Conservation (phyloP, 1,140 invertebrate genomes). For the Eriocheir sinensis region DNA sequence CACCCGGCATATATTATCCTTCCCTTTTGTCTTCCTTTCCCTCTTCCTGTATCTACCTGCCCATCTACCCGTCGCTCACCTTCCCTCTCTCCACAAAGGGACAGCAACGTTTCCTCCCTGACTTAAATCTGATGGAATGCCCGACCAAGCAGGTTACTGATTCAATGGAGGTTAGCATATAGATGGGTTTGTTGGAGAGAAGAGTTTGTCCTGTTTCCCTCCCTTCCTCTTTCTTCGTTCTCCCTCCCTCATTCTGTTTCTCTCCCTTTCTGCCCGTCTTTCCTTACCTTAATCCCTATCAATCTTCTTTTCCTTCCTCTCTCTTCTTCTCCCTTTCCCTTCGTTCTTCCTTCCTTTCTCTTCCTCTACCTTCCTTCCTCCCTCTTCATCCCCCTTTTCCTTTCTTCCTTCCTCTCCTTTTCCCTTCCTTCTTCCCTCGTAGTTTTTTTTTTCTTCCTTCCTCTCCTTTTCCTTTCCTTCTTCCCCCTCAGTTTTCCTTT, state of each 20-base stretch:
- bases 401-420: too few species aligned
- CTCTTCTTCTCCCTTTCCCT: neutral
- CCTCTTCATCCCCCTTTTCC: too few species aligned
- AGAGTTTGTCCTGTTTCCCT: neutral
- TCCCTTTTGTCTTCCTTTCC: neutral
- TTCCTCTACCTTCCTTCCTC: neutral
- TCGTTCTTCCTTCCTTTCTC: neutral
- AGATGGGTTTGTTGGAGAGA: neutral
- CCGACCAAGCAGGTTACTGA: slow-evolving; percentile 3
- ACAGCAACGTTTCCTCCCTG: neutral
- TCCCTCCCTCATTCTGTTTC: too few species aligned
- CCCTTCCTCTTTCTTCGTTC: neutral
- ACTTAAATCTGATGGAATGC: neutral
- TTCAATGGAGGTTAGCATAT: slow-evolving; percentile 5
- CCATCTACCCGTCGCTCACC: neutral
- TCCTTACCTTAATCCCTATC: too few species aligned
- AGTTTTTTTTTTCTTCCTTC: too few species aligned
- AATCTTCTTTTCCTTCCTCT: neutral
- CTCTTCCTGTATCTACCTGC: neutral
- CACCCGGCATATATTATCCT: too few species aligned
- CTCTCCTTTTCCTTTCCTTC: too few species aligned
- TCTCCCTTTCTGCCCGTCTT: too few species aligned
- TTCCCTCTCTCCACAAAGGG: neutral
- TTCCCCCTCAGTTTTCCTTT: too few species aligned
- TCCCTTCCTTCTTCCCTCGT: too few species aligned